Evolutionary conservation across 2,113 vertebrate species (phyloP).

Genomic region (Sinocyclocheilus grahami): DNA sequence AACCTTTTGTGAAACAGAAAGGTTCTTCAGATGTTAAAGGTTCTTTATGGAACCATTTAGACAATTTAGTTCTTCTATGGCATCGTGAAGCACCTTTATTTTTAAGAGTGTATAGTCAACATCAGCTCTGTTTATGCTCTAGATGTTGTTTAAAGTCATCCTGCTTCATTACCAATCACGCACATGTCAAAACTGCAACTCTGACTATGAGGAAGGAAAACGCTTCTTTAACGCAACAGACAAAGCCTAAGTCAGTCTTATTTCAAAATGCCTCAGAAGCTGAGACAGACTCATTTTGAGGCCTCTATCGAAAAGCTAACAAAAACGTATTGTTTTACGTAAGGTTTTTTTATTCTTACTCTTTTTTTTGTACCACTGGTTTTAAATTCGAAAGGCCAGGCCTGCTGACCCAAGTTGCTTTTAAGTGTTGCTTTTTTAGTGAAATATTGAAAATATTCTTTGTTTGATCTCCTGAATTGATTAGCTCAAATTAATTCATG

Average conservation of each 20-base stretch:
- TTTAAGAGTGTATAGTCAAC: too few relatives aligned
- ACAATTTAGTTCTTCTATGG: too few relatives aligned
- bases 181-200: background rate
- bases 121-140: background rate
- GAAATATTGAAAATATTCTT: too few relatives aligned
- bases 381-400: background rate
- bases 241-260: background rate
- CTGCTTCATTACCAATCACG: background rate
- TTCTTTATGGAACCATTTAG: too few relatives aligned
- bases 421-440: background rate
- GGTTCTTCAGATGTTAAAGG: too few relatives aligned
- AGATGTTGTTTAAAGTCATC: constrained; percentile 8
- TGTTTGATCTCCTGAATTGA: too few relatives aligned
- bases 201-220: background rate
- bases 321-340: background rate
- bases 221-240: background rate
- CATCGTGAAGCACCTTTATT: too few relatives aligned
- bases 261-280: background rate
- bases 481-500: too few relatives aligned
- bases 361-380: background rate
- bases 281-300: background rate
- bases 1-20: too few relatives aligned
- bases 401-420: background rate
- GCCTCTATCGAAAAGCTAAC: background rate
- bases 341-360: background rate